These are phyloP conservation scores for Catostylus mosaicus DNA, from an alignment of 30 jellyfish, hydroid and myxozoan genomes.

Conservation along the genomic window DNA sequence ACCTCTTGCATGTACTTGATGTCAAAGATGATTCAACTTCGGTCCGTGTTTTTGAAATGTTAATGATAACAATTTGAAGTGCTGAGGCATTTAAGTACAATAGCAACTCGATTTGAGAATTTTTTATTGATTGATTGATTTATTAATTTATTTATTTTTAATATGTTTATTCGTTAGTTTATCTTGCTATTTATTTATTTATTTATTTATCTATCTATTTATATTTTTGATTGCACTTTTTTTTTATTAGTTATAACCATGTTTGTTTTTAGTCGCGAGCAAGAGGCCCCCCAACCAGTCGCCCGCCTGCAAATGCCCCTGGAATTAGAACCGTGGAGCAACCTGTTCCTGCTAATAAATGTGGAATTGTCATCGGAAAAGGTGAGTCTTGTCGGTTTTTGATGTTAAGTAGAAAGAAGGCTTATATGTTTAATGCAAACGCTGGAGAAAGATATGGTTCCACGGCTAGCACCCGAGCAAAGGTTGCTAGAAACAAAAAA, in stretches of 20 bases:
- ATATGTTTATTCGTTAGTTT: background rate
- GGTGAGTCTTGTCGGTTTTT: no score
- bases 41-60: conserved; percentile 66
- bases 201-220: no score
- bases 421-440: no score
- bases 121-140: no score
- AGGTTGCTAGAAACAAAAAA: no score
- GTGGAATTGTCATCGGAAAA: conserved; percentile 98
- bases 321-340: conserved; percentile 75
- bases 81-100: conserved; percentile 67
- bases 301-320: conserved; percentile 86
- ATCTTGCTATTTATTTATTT: background rate
- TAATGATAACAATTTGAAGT: conserved; percentile 56
- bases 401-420: no score
- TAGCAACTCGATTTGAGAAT: no score
- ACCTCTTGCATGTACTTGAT: background rate
- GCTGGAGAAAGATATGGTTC: no score
- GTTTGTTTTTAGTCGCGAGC: conserved; percentile 44
- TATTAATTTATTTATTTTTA: background rate
- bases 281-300: conserved; percentile 60
- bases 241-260: no score
- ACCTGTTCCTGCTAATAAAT: conserved; percentile 93
- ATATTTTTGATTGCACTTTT: no score
- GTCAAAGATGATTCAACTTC: conserved; percentile 70
- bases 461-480: no score